Evolutionary conservation across 1,140 invertebrate species (phyloP).

Genomic region (Drosophila kanapiae): DNA sequence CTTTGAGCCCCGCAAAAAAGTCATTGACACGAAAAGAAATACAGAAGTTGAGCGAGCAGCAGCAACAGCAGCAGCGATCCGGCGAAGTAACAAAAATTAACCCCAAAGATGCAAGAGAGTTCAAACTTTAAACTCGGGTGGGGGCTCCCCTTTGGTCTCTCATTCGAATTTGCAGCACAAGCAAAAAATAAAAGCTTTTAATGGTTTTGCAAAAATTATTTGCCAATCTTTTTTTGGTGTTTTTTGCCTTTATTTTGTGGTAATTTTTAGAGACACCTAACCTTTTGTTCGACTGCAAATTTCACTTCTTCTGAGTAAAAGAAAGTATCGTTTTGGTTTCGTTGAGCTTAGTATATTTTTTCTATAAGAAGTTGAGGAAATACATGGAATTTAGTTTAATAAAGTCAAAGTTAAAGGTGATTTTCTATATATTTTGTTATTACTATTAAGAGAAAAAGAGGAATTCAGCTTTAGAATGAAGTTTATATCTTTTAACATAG

Average conservation of each 20-base stretch:
- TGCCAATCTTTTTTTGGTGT: not conserved
- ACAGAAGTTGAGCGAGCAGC: conserved; percentile 22
- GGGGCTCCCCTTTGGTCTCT: not conserved
- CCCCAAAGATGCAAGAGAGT: conserved; percentile 55
- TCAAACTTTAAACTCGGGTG: conserved; percentile 40
- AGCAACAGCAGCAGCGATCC: conserved; percentile 15
- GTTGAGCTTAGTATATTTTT: not conserved
- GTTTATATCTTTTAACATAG: too few species aligned
- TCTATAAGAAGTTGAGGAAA: not conserved
- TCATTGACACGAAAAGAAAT: conserved; percentile 70
- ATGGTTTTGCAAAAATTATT: conserved; percentile 12
- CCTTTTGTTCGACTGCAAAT: conserved; percentile 7
- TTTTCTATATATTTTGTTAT: not conserved
- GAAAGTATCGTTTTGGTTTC: conserved; percentile 1
- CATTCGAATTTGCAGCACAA: conserved; percentile 14
- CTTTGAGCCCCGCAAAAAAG: conserved; percentile 60
- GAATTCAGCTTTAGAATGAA: too few species aligned
- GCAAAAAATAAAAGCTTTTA: conserved; percentile 6
- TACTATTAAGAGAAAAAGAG: not conserved
- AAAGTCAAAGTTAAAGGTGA: not conserved
- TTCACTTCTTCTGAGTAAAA: not conserved
- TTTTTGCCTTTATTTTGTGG: not conserved
- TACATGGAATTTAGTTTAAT: not conserved
- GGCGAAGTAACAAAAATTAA: conserved; percentile 29
- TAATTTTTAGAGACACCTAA: conserved; percentile 4